These are phyloP conservation scores for Diorhabda sublineata DNA, from an alignment of 1,140 invertebrate genomes.

Conservation along the genomic window DNA sequence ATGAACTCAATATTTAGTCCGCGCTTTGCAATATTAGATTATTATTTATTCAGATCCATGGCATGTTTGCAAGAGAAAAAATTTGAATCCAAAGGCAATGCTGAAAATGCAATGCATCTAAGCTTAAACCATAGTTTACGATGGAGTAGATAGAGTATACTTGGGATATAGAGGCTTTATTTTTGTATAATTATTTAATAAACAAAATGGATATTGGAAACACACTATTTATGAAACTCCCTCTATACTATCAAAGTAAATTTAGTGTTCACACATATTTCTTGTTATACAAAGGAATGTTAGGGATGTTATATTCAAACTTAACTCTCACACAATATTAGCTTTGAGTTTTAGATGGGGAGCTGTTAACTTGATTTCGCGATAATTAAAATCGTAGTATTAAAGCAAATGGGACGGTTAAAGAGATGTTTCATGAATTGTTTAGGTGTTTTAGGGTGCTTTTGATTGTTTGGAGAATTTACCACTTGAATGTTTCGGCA, in stretches of 20 bases:
- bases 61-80: no score
- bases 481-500: neutral
- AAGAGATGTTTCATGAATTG: neutral
- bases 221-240: neutral
- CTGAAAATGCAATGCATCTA: no score
- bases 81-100: no score
- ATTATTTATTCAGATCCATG: no score
- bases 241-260: neutral
- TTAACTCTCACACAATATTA: slow-evolving; percentile 13
- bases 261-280: slow-evolving; percentile 15
- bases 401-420: slow-evolving; percentile 1
- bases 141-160: no score
- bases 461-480: neutral
- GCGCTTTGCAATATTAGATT: no score
- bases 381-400: slow-evolving; percentile 1
- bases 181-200: no score
- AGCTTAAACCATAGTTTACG: no score
- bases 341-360: slow-evolving; percentile 7
- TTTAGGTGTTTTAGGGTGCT: neutral
- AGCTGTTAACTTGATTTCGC: neutral
- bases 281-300: neutral
- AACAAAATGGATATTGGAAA: neutral
- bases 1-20: no score
- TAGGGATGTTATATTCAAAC: neutral
- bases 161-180: no score